Evolutionary conservation across 30 jellyfish, hydroid and myxozoan species (phyloP).

Genomic region (Nemopilema nomurai): DNA sequence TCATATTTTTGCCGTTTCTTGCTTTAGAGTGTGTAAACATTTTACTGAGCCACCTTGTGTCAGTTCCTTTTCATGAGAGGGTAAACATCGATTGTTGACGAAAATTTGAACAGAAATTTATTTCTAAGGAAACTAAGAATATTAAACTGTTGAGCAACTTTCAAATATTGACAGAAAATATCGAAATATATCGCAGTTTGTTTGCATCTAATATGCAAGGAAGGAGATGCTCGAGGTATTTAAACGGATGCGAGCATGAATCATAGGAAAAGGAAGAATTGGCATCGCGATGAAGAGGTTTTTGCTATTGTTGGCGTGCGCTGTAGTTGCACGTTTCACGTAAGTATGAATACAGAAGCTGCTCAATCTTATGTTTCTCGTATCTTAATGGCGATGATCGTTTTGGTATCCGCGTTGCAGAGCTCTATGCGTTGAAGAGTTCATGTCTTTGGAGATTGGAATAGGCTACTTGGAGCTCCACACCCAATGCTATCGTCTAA

Average conservation of each 20-base stretch:
- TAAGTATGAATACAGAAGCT: neutral
- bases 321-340: neutral
- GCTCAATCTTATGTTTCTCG: too few relatives aligned
- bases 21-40: too few relatives aligned
- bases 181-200: neutral
- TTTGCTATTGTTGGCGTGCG: neutral
- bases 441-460: too few relatives aligned
- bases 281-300: neutral
- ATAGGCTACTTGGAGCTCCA: too few relatives aligned
- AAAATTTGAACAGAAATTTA: neutral
- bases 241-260: neutral
- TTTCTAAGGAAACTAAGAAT: neutral
- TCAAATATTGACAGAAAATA: neutral
- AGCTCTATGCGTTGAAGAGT: too few relatives aligned
- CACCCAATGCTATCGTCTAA: too few relatives aligned
- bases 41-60: too few relatives aligned
- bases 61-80: too few relatives aligned
- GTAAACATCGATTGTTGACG: too few relatives aligned
- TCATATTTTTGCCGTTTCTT: too few relatives aligned
- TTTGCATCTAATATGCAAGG: neutral
- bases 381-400: too few relatives aligned
- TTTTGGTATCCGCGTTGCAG: too few relatives aligned
- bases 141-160: neutral
- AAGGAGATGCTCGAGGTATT: neutral
- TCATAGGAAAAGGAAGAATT: neutral